Conservation (phyloP, 2,113 vertebrate genomes). For the Scolopax mira region DNA sequence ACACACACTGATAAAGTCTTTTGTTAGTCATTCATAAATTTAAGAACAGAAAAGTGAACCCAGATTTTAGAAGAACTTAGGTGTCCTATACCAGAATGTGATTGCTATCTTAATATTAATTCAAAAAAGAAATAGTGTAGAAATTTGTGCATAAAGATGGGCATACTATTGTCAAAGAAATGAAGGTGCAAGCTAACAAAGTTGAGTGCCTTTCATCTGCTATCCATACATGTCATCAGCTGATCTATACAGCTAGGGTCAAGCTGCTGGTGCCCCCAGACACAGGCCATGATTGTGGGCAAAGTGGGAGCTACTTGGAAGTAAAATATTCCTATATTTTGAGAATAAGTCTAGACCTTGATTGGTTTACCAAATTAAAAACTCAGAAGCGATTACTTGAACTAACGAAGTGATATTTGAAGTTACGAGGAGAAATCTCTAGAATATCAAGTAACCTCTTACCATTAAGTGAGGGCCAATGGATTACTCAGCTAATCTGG, state of each 20-base stretch:
- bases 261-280: background rate
- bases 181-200: background rate
- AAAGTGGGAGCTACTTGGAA: background rate
- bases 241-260: background rate
- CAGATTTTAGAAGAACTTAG: background rate
- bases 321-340: background rate
- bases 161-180: background rate
- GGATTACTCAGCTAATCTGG: conserved; percentile 12
- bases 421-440: background rate
- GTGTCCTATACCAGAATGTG: background rate
- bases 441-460: background rate
- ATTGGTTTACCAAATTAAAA: background rate
- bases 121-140: background rate
- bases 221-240: background rate
- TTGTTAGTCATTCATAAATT: background rate
- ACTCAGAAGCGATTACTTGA: background rate
- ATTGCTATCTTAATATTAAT: background rate
- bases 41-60: background rate
- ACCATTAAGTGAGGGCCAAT: background rate
- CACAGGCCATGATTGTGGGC: background rate
- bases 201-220: background rate
- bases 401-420: background rate
- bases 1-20: background rate
- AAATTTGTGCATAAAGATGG: background rate
- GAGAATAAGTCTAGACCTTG: background rate